Evolutionary conservation across 1,140 invertebrate genomes (phyloP).

Genomic region (Nasonia vitripennis): DNA sequence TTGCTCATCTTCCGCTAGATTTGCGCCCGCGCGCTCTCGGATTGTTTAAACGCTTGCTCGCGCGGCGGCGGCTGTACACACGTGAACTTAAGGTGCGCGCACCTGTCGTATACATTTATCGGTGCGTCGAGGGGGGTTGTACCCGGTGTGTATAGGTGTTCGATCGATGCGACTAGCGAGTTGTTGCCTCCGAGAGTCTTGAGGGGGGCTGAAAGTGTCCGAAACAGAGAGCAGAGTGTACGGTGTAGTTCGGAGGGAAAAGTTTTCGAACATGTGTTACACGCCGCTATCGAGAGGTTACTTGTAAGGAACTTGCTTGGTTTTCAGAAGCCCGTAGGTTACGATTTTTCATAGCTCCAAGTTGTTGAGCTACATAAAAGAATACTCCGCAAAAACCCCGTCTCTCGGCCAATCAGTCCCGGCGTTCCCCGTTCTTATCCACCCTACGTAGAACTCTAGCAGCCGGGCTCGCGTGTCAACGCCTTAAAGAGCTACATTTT

Average conservation of each 20-base stretch:
- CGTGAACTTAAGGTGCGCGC: not conserved
- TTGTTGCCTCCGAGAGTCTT: not conserved
- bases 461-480: not conserved
- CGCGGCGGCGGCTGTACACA: not conserved
- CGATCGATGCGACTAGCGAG: not conserved
- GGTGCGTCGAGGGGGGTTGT: not conserved
- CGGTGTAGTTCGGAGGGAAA: not conserved
- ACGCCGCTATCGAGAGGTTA: not conserved
- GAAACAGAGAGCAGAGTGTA: not conserved
- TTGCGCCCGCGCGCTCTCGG: constrained; percentile 23
- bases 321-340: too few species aligned
- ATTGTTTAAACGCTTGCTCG: constrained; percentile 18
- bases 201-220: not conserved
- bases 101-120: not conserved
- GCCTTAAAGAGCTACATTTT: constrained; percentile 9
- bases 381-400: too few species aligned
- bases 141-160: not conserved
- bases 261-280: not conserved
- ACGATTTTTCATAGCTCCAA: too few species aligned
- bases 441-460: not conserved
- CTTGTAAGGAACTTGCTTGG: not conserved
- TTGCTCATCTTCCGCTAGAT: constrained; percentile 41
- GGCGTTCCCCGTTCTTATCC: not conserved
- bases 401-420: not conserved
- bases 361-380: too few species aligned